Evolutionary conservation across 2,797 vertebrate genomes (phyloP), one percentile per base, ranked within the genome.

Genomic region (Lepus oiostolus): DNA sequence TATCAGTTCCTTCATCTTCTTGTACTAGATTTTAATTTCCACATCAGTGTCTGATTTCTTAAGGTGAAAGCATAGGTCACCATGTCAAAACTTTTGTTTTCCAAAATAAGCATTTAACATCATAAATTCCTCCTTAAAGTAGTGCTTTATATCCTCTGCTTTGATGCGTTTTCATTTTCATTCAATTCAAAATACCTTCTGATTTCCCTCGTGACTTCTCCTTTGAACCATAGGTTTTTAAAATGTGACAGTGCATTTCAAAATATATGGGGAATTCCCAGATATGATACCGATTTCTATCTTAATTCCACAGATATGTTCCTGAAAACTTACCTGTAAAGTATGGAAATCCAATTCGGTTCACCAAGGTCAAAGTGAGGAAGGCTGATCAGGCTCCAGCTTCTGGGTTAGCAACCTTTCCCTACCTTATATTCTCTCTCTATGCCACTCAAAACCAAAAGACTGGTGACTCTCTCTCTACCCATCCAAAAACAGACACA

Each of bases 101-200:
- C 28, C 62, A 91, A 21, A 5, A 63, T 14, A 84, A 93, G 28
- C 24, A 52, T 54, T 76, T 94, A 88, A 60, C 17, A 60, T 60
- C 74, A 42, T 71, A 76, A 94, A 60, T 50, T n/a, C 67, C n/a
- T 60, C 70, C 26, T 52, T 32, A 58, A 70, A 52, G 62, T 26
- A 76, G 26, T n/a, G 4, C 10, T 71, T 87, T 70, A 70, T 28
- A 85, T 70, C 21, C 17, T 91, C 22, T 88, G 63, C 22, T 65
- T 60, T 8, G 1, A 3, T 68, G 12, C 32, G 42, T 68, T 91
- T 88, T 81, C 35, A 67, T 81, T 77, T 89, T 67, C 28, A 85
- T 88, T 93, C 52, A 42, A 80, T 52, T 94, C 2, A 85, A 91
- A 85, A 52, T 85, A 74, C 60, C 79, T 91, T 87, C 82, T 77